Evolutionary conservation across 2,113 vertebrate species (phyloP).

Genomic region (Pseudopodoces humilis): DNA sequence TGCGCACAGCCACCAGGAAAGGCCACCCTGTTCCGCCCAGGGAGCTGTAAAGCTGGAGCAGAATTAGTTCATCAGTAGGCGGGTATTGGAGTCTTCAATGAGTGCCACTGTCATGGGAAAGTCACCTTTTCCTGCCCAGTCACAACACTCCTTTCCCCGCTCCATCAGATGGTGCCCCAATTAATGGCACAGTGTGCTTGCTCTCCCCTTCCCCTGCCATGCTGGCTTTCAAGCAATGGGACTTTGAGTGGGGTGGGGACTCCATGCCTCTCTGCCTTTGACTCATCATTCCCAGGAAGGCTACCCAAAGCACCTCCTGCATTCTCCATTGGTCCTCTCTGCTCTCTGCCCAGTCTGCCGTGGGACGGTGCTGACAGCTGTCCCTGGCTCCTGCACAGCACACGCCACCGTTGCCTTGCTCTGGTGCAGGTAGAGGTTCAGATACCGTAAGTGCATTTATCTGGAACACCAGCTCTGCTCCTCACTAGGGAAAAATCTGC

Average conservation of each 20-base stretch:
- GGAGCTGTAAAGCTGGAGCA: not conserved
- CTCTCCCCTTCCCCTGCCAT: not conserved
- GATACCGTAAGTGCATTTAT: not conserved
- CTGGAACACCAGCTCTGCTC: not conserved
- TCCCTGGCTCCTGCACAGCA: not conserved
- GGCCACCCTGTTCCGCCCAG: not conserved
- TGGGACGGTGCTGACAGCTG: not conserved
- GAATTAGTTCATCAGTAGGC: not conserved
- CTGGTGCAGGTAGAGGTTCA: not conserved
- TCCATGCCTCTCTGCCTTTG: not conserved
- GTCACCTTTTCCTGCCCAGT: not conserved
- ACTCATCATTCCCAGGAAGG: not conserved
- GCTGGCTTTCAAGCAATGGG: not conserved
- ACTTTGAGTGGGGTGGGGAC: no score
- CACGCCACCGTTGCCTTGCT: accelerated
- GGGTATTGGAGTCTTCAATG: not conserved
- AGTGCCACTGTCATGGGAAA: not conserved
- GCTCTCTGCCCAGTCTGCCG: not conserved
- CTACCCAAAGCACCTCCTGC: not conserved
- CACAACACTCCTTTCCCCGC: not conserved
- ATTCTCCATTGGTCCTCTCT: not conserved
- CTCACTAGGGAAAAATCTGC: not conserved
- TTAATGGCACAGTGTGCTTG: accelerated
- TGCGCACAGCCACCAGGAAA: accelerated
- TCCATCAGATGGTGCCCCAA: not conserved